Evolutionary conservation across 2,797 vertebrate species (phyloP), one percentile per base, ranked within the genome.

Genomic region (Pangasius larnaudii): DNA sequence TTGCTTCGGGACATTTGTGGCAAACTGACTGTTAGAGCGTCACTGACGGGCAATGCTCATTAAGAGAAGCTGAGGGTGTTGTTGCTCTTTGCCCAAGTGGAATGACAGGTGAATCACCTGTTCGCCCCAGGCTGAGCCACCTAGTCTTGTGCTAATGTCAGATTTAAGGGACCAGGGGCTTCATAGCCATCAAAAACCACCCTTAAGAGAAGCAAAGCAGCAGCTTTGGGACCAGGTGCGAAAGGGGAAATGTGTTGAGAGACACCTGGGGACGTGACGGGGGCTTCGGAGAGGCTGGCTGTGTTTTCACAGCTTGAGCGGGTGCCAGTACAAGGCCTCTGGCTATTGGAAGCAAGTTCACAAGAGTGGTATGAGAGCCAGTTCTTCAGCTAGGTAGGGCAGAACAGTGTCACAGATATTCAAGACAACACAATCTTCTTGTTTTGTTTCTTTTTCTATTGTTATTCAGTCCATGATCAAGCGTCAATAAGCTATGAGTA

Each of bases 61-160:
- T 65, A 65, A 53, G 71, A 89, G 39, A 24, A 69, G 85, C 87
- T 85, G 4, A 58, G 39, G 30, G 71, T 46, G 14, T 63, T 77
- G 56, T 81, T 69, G 49, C 75, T 85, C 81, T 61, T 85, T 71
- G 42, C 33, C 27, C 58, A 39, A 30, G 85, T 59, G 81, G 75
- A 85, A 84, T 46, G 72, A 79, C 9, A 74, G 69, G 69, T 87
- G 71, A 72, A 24, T 86, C 89, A 87, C 86, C 85, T 87, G 85
- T 18, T 75, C 14, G 65, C 90, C 82, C 59, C 67, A 22, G 83
- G 87, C 86, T 75, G 69, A 74, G 83, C 59, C 58, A 83, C 59
- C 61, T 65, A 2, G 77, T 42, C 49, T 71, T 59, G 77, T 19
- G 19, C 72, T 72, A 78, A 80, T 42, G 42, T 85, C 24, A 78